Evolutionary conservation across 2,888 invertebrate species (phyloP), one percentile per base, ranked within the genome.

Genomic region (Ochropleura leucogaster): DNA sequence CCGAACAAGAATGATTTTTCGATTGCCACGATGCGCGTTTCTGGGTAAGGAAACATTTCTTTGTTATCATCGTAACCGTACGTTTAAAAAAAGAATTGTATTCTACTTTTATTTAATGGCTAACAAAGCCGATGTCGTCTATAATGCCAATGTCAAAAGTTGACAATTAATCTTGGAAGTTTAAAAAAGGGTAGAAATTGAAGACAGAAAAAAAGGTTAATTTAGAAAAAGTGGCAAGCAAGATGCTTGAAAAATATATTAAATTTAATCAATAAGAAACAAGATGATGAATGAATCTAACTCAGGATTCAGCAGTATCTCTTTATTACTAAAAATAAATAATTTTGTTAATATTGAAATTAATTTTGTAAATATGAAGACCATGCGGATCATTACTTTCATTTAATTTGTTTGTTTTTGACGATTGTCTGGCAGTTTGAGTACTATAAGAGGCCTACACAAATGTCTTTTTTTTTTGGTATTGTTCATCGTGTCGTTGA

Each of bases 1-100:
- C 47, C 59, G 83, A 79, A 83, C 74, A 72, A 74, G 57, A 69
- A 74, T 74, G 59, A 67, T 60, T 74, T 64, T 72, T 66, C 14
- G 72, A 60, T 66, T 63, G 62, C 12, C 12, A 16, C 0, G 6
- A 71, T 68, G 68, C 20, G 62, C 30, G 62, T 53, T 44, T 65
- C 49, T 42, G 16, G 30, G n/a, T 18, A 44, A 40, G 40, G 18
- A 12, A 65, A 65, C n/a, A 68, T 44, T 30, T 51, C 2, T 51
- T 51, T 62, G 65, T 66, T 42, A n/a, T 57, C 30, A 57, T 30
- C 6, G 18, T 42, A n/a, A 30, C 9, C 18, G n/a, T 18, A 51
- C 18, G 9, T 51, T 30, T 30, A 30, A 30, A 30, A 30, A 30
- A 30, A 30, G 30, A 30, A 30, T 30, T 1, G 3, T 30, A 30